These are phyloP conservation scores for Cephus pulcher DNA, from an alignment of 2,888 invertebrate genomes.

Conservation along the genomic window DNA sequence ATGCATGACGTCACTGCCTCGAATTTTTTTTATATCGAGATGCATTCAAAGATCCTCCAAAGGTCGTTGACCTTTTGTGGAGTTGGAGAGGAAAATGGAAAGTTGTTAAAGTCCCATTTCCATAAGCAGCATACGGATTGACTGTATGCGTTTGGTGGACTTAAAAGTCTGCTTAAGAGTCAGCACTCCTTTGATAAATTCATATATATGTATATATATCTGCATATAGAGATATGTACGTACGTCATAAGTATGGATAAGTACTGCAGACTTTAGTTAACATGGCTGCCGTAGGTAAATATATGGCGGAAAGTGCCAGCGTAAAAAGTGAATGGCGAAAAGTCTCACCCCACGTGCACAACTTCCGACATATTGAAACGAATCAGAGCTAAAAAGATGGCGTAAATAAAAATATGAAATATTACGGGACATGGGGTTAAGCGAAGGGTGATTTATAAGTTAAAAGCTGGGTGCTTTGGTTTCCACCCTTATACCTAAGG, in stretches of 20 bases:
- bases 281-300: not conserved
- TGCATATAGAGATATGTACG: too few species aligned
- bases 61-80: not conserved
- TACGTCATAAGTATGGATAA: not conserved
- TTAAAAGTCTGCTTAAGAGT: not conserved
- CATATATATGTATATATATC: not conserved
- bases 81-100: not conserved
- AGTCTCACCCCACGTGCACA: constrained; percentile 17
- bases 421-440: constrained; percentile 17
- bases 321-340: not conserved
- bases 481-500: not conserved
- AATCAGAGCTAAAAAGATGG: constrained; percentile 21
- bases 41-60: not conserved
- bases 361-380: constrained; percentile 34
- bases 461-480: constrained; percentile 13
- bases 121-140: not conserved
- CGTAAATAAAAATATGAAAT: constrained; percentile 26
- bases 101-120: not conserved
- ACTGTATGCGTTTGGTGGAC: not conserved
- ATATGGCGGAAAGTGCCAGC: not conserved
- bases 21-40: not conserved
- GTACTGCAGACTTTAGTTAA: not conserved
- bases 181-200: not conserved
- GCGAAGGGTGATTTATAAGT: constrained; percentile 20
- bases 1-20: not conserved